Evolutionary conservation across 2,888 invertebrate species (phyloP), one percentile per base, ranked within the genome.

Genomic region (Megaustenia siamemsis): DNA sequence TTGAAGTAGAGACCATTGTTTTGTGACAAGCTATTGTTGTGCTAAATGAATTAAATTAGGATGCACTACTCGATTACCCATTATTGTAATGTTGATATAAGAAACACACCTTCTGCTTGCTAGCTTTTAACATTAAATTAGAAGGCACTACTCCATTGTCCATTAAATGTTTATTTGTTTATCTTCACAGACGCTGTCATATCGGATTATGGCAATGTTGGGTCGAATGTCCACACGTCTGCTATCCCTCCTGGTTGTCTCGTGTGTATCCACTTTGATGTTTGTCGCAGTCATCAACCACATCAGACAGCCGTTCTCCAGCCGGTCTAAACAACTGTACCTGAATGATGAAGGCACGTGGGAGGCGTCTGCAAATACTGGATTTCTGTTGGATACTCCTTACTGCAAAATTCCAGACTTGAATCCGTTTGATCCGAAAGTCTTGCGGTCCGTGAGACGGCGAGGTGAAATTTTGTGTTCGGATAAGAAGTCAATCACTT

Each of bases 381-480:
- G n/a, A n/a, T n/a, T n/a, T n/a, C n/a, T n/a, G n/a, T n/a, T n/a
- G n/a, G n/a, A 56, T 10, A 93, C 92, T 1, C 86, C 90, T 0
- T 87, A 89, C 32, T 93, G 93, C 83, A 90, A 90, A 82, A 93
- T 93, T 53, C 93, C 92, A 0, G 89, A 92, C 68, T 84, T 92
- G 0, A 92, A 93, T 60, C 92, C 93, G 0, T 92, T 90, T 80
- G 92, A 92, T 82, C 75, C 84, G 0, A 88, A 89, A 8, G 89
- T 93, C 18, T 79, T 81, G 32, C 78, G 88, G 35, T 83, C 89
- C 43, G 86, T 93, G 1, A 82, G 83, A 6, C 88, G 88, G 21
- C 88, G 88, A 8, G 87, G 86, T 4, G 84, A 86, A 88, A 86
- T 32, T 86, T n/a, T n/a, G n/a, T n/a, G n/a, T n/a, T n/a, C n/a